Conservation (phyloP, 2,113 vertebrate species). For the Anarhynchus alexandrinus region DNA sequence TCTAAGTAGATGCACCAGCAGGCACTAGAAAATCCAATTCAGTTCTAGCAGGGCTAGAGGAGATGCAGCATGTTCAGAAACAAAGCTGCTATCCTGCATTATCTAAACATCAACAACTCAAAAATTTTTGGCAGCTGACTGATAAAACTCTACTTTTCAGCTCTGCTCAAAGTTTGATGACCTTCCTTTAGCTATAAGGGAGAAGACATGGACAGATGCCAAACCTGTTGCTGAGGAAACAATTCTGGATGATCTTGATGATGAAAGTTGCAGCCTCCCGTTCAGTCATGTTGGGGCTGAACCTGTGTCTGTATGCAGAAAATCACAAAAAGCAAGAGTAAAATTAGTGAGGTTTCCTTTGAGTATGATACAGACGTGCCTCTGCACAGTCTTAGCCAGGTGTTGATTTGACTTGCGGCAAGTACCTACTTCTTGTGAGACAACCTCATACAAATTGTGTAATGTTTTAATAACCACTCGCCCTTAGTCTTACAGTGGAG, state of each 20-base stretch:
- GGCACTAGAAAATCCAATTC: not conserved
- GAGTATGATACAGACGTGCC: not conserved
- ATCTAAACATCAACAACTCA: not conserved
- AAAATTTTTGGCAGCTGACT: not conserved
- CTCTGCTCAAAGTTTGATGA: not conserved
- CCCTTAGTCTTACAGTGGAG: not conserved
- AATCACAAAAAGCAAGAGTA: not conserved
- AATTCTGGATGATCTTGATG: slow-evolving; percentile 96
- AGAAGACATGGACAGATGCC: not conserved
- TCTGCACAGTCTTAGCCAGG: not conserved
- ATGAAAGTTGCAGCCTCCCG: slow-evolving; percentile 93
- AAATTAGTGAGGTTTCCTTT: not conserved
- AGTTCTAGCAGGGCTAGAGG: not conserved
- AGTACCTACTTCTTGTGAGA: not conserved
- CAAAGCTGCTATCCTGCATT: not conserved
- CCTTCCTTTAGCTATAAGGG: not conserved
- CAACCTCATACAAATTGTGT: not conserved
- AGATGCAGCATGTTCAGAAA: not conserved
- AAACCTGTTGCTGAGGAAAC: slow-evolving; percentile 97
- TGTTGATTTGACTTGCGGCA: not conserved
- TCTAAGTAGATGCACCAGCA: not conserved
- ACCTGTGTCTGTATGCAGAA: slow-evolving; percentile 81
- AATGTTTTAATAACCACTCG: not conserved
- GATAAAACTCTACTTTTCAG: not conserved
- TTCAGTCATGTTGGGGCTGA: slow-evolving; percentile 93